Base-by-base conservation (phyloP, 2,888 invertebrate genomes). In the Colostygia pectinataria region DNA sequence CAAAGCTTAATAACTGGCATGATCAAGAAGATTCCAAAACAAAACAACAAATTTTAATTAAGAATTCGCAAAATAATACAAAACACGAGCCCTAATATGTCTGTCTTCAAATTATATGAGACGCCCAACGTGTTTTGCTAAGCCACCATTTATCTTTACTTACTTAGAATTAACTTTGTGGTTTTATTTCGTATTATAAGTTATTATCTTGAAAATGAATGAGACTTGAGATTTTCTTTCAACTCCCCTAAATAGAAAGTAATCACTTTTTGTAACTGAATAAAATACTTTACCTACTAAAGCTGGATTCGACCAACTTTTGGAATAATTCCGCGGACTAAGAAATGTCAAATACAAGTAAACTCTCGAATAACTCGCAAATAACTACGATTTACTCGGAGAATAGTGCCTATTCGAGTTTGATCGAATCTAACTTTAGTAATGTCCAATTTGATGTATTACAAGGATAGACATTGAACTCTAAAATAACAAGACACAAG, bases 61-160 rank as follows among this genome's bases (percentile, higher is more conserved):
- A 28, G 24, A 39, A 32, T 33, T 33, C 6, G 29, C 31, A 7
- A 33, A 33, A 45, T 31, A 25, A 44, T 29, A 37, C 4, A 27
- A 13, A 32, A 13, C 31, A 12, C 10, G 14, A 29, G 2, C 18
- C 24, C n/a, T n/a, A n/a, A n/a, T n/a, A 20, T 9, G 38, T 38
- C 38, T 20, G 38, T 33, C 20, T 33, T 28, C 5, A 46, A 34
- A 46, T 38, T 38, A 46, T 33, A 34, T 8, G 18, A 33, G 14
- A 23, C 24, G 13, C 13, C 33, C 27, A 27, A 20, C 44, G 44
- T 38, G 13, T 27, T 33, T 36, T 38, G 25, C 18, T 33, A 45
- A 39, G 33, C 38, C 28, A 28, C 39, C 46, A 33, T 46, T 46
- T 28, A 40, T 46, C 46, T 46, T 39, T 33, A 38, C 32, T 45